Conservation (phyloP, 2,113 vertebrate genomes). For the Odontesthes bonariensis region DNA sequence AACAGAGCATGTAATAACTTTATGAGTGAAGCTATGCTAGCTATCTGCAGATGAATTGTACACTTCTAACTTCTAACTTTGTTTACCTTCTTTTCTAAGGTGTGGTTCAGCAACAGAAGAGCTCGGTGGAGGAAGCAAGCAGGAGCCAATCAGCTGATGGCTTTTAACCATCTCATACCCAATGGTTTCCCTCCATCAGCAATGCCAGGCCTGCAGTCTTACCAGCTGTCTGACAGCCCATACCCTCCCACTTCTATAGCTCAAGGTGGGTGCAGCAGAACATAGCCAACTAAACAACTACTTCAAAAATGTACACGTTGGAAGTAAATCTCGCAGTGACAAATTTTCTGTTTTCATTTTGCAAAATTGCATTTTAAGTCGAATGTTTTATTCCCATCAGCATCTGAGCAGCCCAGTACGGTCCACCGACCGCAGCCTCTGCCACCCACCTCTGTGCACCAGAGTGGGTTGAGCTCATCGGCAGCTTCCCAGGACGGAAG, state of each 20-base stretch:
- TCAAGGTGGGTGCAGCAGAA: conserved; percentile 85
- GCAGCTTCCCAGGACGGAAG: conserved; percentile 90
- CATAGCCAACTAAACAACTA: background rate
- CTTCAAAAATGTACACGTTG: too few species aligned
- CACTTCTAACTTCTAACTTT: background rate
- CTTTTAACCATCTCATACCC: conserved; percentile 99
- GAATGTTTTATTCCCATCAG: conserved; percentile 60
- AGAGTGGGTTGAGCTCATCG: conserved; percentile 87
- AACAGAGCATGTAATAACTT: background rate
- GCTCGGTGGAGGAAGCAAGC: conserved; percentile 99
- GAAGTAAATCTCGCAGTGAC: background rate
- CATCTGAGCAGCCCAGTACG: conserved; percentile 93
- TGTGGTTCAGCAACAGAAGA: conserved; percentile 99
- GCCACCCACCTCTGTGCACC: conserved; percentile 96
- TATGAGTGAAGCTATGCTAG: background rate
- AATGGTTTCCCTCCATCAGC: conserved; percentile 96
- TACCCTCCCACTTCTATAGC: conserved; percentile 95
- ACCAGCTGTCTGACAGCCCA: conserved; percentile 96
- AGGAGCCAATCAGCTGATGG: conserved; percentile 98
- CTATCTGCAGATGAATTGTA: conserved; percentile 7
- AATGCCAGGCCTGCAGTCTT: conserved; percentile 94
- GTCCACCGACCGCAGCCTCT: conserved; percentile 98
- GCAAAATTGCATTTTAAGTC: background rate
- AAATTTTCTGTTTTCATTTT: background rate
- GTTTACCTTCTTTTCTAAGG: conserved; percentile 78